Base-by-base conservation (phyloP, 1,140 invertebrate species). In the Tetragonula clypearis region DNA sequence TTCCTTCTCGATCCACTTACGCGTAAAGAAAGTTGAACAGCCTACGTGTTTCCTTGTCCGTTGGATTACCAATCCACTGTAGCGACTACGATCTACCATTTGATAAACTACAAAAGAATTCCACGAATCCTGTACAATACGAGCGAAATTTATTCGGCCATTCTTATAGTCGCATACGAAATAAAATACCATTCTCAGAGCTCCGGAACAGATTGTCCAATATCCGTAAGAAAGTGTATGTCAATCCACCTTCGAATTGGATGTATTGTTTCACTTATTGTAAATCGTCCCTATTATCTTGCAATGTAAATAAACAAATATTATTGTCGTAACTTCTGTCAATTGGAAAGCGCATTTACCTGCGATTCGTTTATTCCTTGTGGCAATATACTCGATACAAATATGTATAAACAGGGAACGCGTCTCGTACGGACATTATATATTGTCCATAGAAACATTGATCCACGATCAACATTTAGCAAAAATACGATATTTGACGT, bases 281-380 rank as follows among this genome's bases (percentile, higher is more conserved):
- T 92, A 92, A 88, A 93, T 92, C 85, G 30, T 87, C 90, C 88
- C 91, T 91, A 91, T 94, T 94, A 91, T 92, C 92, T 93, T 94
- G 90, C 94, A 94, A 91, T 94, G 94, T 93, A 94, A 94, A 94
- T 94, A 94, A 94, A 94, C 94, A 94, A 93, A 94, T 94, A 92
- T 91, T 92, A 93, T 94, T 93, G 86, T 92, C 90, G 90, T 91
- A 93, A 91, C 23, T n/a, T 41, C 41, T 15, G 14, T n/a, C 5
- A 53, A 72, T 49, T 72, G 23, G 0, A 62, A 23, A n/a, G 23
- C 26, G 55, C 26, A n/a, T 35, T 15, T 21, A 21, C 30, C 8
- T 53, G 0, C 3, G 0, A 79, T 15, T 69, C 0, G 1, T 73
- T 84, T 79, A 84, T 79, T 79, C 23, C 30, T 58, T 17, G 9